phyloP scores from a whole-genome alignment of 2,797 vertebrate species.

The Acanthurus leucopareius region DNA sequence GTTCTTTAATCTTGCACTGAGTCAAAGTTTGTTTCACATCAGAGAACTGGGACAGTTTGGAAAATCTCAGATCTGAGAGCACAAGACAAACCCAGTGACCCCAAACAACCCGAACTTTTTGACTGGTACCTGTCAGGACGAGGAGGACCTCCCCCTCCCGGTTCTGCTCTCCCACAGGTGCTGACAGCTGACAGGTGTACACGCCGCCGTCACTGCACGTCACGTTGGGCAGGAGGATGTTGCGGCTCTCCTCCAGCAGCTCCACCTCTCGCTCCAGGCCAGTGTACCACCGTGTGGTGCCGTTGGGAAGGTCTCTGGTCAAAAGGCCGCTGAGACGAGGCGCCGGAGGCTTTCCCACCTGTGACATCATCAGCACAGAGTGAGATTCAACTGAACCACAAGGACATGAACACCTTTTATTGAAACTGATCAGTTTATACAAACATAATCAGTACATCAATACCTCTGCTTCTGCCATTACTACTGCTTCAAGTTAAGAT shows the following conservation, averaged over 20 bases:
- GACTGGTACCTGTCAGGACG: constrained; percentile 65
- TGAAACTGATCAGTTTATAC: neutral
- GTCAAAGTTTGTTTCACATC: too few species aligned
- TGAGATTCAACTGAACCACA: neutral
- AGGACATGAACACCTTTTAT: too few species aligned
- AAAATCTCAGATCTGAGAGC: too few species aligned
- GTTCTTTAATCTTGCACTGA: too few species aligned
- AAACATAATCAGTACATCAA: neutral
- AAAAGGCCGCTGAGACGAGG: constrained; percentile 32
- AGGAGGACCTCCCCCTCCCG: constrained; percentile 67
- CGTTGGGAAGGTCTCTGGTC: constrained; percentile 41
- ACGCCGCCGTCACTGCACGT: constrained; percentile 62
- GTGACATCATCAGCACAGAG: neutral
- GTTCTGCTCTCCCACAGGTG: constrained; percentile 80
- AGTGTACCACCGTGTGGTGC: neutral
- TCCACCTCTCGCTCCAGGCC: constrained; percentile 36
- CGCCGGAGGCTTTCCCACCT: neutral
- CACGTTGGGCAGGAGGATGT: constrained; percentile 71
- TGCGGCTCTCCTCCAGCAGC: constrained; percentile 37
- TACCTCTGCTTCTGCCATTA: too few species aligned
- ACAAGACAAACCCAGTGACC: too few species aligned
- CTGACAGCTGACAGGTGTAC: constrained; percentile 77
- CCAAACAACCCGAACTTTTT: too few species aligned
- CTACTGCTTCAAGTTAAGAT: too few species aligned
- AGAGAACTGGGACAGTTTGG: too few species aligned